A percentile compares a stretch with the other conserved stretches of the same genome.
Evolutionary conservation across 2,113 vertebrate genomes (phyloP).

Genomic region (Apteryx mantelli): DNA sequence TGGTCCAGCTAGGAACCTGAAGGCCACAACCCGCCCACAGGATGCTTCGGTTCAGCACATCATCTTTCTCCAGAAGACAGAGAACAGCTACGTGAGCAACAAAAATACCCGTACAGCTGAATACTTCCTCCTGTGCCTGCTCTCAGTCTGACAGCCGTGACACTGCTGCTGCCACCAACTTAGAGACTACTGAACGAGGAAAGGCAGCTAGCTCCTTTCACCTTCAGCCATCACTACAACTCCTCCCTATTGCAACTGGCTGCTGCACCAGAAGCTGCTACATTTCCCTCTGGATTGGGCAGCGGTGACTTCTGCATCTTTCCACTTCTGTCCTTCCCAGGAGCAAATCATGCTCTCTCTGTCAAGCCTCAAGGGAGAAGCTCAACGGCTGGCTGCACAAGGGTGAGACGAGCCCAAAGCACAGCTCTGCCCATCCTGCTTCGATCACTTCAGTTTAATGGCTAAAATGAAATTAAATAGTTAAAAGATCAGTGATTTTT

Average conservation of each 20-base stretch:
- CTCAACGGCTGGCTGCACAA: not conserved
- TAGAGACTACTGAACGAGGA: not conserved
- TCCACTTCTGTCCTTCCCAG: not conserved
- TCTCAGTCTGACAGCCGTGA: not conserved
- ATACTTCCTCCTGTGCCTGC: not conserved
- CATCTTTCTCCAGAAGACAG: not conserved
- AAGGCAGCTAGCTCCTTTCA: not conserved
- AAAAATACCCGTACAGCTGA: not conserved
- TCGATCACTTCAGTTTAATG: not conserved
- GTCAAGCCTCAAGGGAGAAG: not conserved
- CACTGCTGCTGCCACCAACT: not conserved
- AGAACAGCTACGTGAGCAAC: not conserved
- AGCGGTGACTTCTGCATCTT: not conserved
- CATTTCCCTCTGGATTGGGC: not conserved
- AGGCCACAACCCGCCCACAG: rapidly evolving
- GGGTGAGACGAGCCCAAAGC: not conserved
- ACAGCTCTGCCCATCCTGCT: not conserved
- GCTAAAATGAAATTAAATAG: not conserved
- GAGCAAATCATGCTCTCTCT: not conserved
- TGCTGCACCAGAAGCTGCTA: not conserved
- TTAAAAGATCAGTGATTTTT: conserved; percentile 38
- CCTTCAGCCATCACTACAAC: not conserved
- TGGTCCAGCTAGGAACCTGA: not conserved
- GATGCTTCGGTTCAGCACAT: not conserved
- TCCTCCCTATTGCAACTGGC: not conserved